Conservation (phyloP, 2,113 vertebrate species). For the Malurus elegans region DNA sequence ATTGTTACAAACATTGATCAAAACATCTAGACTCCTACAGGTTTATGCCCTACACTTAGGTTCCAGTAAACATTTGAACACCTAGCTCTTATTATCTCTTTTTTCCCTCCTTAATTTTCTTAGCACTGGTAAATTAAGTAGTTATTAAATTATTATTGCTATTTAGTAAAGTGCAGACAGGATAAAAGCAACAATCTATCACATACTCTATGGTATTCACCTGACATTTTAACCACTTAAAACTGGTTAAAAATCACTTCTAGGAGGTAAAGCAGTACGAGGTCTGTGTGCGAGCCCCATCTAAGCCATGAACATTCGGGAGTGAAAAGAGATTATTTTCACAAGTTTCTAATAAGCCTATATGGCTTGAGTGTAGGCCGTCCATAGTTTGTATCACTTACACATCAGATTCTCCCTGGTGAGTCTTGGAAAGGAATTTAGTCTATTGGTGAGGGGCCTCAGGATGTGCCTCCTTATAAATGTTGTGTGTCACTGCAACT, state of each 20-base stretch:
- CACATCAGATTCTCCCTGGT: not conserved
- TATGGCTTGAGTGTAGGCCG: not conserved
- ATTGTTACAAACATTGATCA: not conserved
- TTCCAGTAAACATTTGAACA: not conserved
- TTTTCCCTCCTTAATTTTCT: not conserved
- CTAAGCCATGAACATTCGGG: not conserved
- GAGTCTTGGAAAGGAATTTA: not conserved
- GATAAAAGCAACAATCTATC: not conserved
- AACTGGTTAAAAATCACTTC: not conserved
- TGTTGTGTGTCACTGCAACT: not conserved
- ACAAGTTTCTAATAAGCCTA: not conserved
- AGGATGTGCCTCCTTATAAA: not conserved
- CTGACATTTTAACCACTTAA: not conserved
- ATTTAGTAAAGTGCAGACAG: not conserved
- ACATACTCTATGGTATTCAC: not conserved
- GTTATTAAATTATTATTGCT: not conserved
- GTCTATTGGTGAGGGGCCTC: not conserved
- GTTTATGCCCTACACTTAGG: not conserved
- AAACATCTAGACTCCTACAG: not conserved
- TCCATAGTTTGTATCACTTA: not conserved
- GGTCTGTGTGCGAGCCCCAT: not conserved
- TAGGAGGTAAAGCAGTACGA: not conserved
- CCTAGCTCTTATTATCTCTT: not conserved
- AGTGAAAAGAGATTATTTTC: not conserved
- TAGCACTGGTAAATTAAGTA: not conserved